These are phyloP conservation scores for Aphyosemion australe DNA, from an alignment of 2,113 vertebrate species.

Conservation along the genomic window DNA sequence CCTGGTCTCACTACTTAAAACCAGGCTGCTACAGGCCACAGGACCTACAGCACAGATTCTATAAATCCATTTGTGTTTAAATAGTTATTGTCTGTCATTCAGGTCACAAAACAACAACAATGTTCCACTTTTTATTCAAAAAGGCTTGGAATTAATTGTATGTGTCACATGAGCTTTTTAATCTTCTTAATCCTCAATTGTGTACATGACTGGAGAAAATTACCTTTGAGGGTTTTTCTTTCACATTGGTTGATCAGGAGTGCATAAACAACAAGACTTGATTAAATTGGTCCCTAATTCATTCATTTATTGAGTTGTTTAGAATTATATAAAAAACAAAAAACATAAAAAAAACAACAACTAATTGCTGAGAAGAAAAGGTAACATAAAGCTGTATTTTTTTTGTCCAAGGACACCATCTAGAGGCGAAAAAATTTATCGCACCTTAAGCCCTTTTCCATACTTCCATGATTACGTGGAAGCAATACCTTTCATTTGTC, in stretches of 20 bases:
- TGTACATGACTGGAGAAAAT: too few relatives aligned
- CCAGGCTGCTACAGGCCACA: not conserved
- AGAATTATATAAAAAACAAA: too few relatives aligned
- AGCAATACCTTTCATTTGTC: too few relatives aligned
- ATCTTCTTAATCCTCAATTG: slow-evolving; percentile 18
- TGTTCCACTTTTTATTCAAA: not conserved
- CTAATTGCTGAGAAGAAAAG: too few relatives aligned
- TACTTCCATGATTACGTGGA: too few relatives aligned
- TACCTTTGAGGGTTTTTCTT: not conserved
- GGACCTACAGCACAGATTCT: slow-evolving; percentile 1
- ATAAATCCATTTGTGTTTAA: slow-evolving; percentile 1
- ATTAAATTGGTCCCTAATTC: not conserved
- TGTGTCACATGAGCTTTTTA: slow-evolving; percentile 8
- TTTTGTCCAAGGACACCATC: too few relatives aligned
- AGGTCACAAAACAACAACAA: not conserved
- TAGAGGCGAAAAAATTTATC: too few relatives aligned
- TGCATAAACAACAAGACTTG: not conserved
- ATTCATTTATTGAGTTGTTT: too few relatives aligned
- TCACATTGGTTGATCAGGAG: not conserved
- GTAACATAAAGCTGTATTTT: too few relatives aligned
- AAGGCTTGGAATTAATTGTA: slow-evolving; percentile 4
- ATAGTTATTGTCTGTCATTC: not conserved
- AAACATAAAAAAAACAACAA: too few relatives aligned
- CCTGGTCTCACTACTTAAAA: slow-evolving; percentile 3
- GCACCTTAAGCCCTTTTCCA: too few relatives aligned